A percentile compares a stretch with the other conserved stretches of the same genome.
Evolutionary conservation across 2,113 vertebrate species (phyloP).

Genomic region (Alligator sinensis): DNA sequence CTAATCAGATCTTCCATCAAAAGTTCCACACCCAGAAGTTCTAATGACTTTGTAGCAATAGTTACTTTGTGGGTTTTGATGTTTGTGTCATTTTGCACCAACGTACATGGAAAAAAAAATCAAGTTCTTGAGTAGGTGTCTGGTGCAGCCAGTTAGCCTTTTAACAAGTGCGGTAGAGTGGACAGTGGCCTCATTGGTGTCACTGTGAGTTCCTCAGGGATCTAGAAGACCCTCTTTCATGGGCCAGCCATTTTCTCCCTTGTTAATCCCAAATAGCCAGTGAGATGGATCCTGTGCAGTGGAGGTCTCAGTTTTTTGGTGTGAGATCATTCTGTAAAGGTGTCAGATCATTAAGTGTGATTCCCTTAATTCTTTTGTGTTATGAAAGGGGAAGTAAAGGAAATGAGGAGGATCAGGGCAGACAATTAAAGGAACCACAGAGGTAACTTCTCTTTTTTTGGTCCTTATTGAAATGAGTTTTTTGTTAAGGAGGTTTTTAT

Average conservation of each 20-base stretch:
- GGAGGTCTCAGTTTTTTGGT: background rate
- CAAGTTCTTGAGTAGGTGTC: background rate
- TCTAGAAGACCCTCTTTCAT: background rate
- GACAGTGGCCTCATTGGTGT: background rate
- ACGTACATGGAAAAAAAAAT: background rate
- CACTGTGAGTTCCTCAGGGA: background rate
- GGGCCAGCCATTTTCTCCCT: background rate
- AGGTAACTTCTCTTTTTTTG: background rate
- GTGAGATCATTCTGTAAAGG: background rate
- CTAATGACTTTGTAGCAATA: background rate
- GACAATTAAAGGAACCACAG: background rate
- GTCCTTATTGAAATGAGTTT: background rate
- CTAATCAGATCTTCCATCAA: background rate
- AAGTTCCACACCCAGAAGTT: background rate
- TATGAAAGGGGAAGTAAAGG: background rate
- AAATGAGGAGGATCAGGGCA: rapidly evolving
- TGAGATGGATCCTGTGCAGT: background rate
- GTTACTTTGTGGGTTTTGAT: background rate
- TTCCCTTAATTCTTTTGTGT: no score
- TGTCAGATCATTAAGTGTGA: background rate
- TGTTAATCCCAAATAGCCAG: background rate
- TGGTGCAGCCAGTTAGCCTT: background rate
- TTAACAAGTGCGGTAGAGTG: background rate
- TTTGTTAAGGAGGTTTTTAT: rapidly evolving
- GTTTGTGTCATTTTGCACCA: background rate